Percentiles rank a stretch among this genome's conserved stretches.
Conservation (phyloP, 2,888 invertebrate genomes). For the Standfussiana lucernea region DNA sequence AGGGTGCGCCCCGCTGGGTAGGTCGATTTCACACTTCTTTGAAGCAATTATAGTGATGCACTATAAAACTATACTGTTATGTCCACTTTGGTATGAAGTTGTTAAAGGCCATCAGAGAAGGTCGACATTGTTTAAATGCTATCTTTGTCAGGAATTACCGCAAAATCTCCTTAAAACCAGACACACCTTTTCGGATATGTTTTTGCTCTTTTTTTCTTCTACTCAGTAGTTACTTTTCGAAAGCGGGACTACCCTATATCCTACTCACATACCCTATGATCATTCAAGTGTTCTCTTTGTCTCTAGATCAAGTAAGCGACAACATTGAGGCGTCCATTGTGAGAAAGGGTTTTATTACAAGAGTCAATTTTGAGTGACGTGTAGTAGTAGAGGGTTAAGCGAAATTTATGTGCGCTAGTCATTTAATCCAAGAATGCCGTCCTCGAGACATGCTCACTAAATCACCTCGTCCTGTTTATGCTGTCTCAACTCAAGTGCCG, state of each 20-base stretch:
- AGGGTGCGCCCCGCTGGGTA: conserved; percentile 57
- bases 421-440: conserved; percentile 55
- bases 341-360: conserved; percentile 59
- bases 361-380: conserved; percentile 60
- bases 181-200: not conserved
- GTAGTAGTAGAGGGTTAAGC: conserved; percentile 50
- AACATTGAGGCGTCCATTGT: conserved; percentile 46
- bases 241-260: conserved; percentile 7
- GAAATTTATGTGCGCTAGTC: conserved; percentile 59
- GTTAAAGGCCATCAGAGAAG: not conserved
- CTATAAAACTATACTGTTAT: conserved; percentile 29
- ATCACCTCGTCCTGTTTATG: conserved; percentile 60
- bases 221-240: not conserved
- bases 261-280: conserved; percentile 4
- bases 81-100: not conserved
- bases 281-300: conserved; percentile 39
- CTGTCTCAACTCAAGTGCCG: conserved; percentile 71
- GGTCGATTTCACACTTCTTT: conserved; percentile 58
- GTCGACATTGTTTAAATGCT: not conserved
- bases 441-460: conserved; percentile 55
- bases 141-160: not conserved
- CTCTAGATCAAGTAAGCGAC: conserved; percentile 46
- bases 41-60: conserved; percentile 46
- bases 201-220: no score
- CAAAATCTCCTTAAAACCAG: not conserved